Base-by-base conservation (phyloP, 2,113 vertebrate species). In the Brienomyrus brachyistius region DNA sequence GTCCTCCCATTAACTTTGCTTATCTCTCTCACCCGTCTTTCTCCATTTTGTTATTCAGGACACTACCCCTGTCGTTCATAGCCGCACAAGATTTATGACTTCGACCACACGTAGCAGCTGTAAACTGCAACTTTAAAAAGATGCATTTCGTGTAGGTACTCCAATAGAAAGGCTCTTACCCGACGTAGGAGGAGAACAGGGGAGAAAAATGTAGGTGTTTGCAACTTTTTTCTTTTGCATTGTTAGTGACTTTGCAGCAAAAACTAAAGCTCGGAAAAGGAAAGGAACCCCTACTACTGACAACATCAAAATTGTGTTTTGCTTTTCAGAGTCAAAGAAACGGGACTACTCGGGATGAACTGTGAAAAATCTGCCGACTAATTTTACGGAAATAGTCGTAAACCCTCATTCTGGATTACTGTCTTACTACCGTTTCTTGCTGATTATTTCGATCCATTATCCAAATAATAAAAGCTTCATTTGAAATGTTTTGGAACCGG, bases 161-260 rank as follows among this genome's bases (percentile, higher is more conserved):
- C 94, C 94, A 93, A 94, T 95, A 95, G 94, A 90, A 95, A 94
- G 92, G 93, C 92, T 94, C 94, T 92, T 92, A 94, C 91, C 91
- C 94, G 90, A 94, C 92, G 97, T 97, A 95, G 97, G 98, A 96
- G 96, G 97, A 95, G 95, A 93, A 93, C 93, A 91, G 94, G 94
- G 93, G 92, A 89, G 90, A 95, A 94, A 96, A 98, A 97, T 97
- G 96, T 96, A 96, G 95, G 94, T 96, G 95, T 97, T 95, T 96
- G 97, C 97, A 97, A 93, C 91, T 94, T 94, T 94, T 92, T 92
- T 92, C 89, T 93, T 83, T 80, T 74, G 89, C 87, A 94, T 94
- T 88, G 92, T 92, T 92, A 90, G 82, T 87, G 83, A 85, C 87
- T 92, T 92, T 92, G 92, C 91, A 92, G 91, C 87, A 91, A 89